Evolutionary conservation across 2,888 invertebrate genomes (phyloP), one percentile per base, ranked within the genome.

Genomic region (Tachina grossa): DNA sequence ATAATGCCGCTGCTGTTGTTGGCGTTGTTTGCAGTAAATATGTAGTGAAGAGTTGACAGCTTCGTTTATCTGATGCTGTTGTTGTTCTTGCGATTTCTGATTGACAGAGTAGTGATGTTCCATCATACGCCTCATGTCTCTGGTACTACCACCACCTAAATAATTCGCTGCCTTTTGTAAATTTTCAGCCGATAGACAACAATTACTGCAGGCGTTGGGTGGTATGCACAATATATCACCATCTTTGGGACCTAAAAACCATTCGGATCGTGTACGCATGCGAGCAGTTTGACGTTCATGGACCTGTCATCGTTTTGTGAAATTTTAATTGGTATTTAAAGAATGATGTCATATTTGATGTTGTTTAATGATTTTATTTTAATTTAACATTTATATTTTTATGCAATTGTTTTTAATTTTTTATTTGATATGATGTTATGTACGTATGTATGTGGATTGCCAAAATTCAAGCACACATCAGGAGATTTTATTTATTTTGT

Each of bases 211-310:
- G 61, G 92, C 89, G 59, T 90, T 90, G 86, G 89, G 89, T 89
- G 90, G 88, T 88, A 91, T 88, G 87, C 89, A 87, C 88, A 91
- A 89, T 81, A 90, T 90, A 80, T 85, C 87, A 82, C 83, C 83
- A 83, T 91, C 92, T 79, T 91, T 89, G 66, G 91, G 91, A 86
- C 92, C 91, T 93, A 97, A 95, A 94, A 98, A 99, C 99, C 99
- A 99, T 94, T 99, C 98, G 84, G 98, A 98, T 89, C 99, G 95
- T 88, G 98, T 98, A 92, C 97, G 96, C 97, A 99, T 98, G 89
- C 99, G 95, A 92, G 97, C 97, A 88, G 98, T 96, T 94, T 99
- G 99, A 92, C 98, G 95, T 94, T 98, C 98, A 94, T 98, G 98
- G 90, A 98, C 98, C 97, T 97, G 89, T 82, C 55, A 41, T 45